These are phyloP conservation scores for Platycheirus rosarum DNA, from an alignment of 2,888 invertebrate species.

Conservation along the genomic window DNA sequence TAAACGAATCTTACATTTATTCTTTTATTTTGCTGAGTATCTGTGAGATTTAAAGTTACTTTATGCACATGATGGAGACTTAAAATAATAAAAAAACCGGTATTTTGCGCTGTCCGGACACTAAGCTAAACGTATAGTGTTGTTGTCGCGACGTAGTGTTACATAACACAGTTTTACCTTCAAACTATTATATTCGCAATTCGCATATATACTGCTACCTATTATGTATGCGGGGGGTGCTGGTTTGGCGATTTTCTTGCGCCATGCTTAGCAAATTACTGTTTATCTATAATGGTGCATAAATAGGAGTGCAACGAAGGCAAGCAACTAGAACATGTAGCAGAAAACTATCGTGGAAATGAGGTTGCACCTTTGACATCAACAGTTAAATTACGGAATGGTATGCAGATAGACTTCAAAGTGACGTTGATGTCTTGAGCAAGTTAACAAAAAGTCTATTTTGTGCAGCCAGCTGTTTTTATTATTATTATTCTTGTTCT, in stretches of 20 bases:
- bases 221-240: constrained; percentile 38
- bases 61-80: constrained; percentile 58
- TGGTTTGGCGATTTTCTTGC: constrained; percentile 47
- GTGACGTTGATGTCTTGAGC: constrained; percentile 30
- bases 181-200: constrained; percentile 37
- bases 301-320: constrained; percentile 34
- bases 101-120: constrained; percentile 60
- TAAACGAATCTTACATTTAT: constrained; percentile 28
- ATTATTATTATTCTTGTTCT: constrained; percentile 40
- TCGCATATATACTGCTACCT: constrained; percentile 8
- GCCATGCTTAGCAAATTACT: constrained; percentile 51
- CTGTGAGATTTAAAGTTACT: constrained; percentile 33
- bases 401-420: constrained; percentile 19
- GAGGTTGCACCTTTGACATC: constrained; percentile 67
- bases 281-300: constrained; percentile 32
- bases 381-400: constrained; percentile 56
- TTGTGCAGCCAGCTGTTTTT: constrained; percentile 57
- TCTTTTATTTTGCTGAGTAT: constrained; percentile 38
- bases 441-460: constrained; percentile 41
- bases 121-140: constrained; percentile 33
- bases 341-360: constrained; percentile 69
- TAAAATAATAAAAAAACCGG: constrained; percentile 62
- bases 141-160: constrained; percentile 47
- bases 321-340: constrained; percentile 51
- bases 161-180: constrained; percentile 51